These are phyloP conservation scores for Hoplias malabaricus DNA, from an alignment of 2,113 vertebrate species.

Conservation along the genomic window DNA sequence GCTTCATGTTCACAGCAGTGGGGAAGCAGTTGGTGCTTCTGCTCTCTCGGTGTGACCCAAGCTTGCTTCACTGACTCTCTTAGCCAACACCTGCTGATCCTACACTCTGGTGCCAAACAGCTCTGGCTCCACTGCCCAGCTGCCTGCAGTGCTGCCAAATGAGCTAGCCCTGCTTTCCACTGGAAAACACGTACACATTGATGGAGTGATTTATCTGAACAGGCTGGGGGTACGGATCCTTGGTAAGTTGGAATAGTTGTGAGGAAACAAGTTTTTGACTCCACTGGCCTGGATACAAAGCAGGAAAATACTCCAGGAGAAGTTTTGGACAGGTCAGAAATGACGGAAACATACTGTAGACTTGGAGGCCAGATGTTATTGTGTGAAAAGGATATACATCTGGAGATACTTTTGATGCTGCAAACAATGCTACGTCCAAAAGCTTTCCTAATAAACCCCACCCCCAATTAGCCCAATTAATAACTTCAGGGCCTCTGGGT, in stretches of 20 bases:
- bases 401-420: not conserved
- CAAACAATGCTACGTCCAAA: not conserved
- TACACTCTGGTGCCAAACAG: not conserved
- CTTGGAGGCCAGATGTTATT: not conserved
- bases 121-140: not conserved
- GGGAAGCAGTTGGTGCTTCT: constrained; percentile 5
- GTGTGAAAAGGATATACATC: no score
- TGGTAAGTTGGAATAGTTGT: not conserved
- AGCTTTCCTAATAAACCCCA: not conserved
- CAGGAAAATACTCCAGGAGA: not conserved
- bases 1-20: not conserved
- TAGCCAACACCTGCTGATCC: constrained; percentile 11
- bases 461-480: not conserved
- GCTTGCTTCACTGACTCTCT: not conserved
- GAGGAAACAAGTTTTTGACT: not conserved
- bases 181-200: not conserved
- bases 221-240: not conserved
- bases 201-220: constrained; percentile 13
- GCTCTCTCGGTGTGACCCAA: not conserved
- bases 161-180: not conserved
- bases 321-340: not conserved
- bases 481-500: no score
- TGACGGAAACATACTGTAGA: not conserved
- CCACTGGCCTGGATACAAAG: not conserved
- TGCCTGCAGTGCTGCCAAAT: not conserved